Conservation (phyloP, 2,797 vertebrate genomes). For the Anabas testudineus region DNA sequence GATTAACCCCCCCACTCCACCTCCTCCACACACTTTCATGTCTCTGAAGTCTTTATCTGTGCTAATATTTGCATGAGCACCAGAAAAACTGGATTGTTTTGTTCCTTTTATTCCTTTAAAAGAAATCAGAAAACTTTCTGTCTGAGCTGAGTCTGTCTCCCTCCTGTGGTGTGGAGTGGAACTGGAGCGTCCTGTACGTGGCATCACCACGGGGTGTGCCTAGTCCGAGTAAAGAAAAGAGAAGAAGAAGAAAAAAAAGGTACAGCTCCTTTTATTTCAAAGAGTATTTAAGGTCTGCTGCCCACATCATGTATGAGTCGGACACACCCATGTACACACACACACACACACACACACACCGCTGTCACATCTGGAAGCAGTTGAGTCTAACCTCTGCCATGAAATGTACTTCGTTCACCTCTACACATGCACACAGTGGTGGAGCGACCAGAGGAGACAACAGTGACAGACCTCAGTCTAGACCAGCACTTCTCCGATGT, state of each 20-base stretch:
- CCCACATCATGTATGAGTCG: constrained; percentile 61
- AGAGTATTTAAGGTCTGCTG: constrained; percentile 57
- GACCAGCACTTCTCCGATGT: background rate
- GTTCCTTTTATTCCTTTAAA: background rate
- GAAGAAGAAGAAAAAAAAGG: constrained; percentile 5
- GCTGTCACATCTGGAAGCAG: constrained; percentile 78
- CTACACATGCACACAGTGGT: constrained; percentile 20
- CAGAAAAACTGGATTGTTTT: background rate
- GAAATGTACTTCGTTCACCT: constrained; percentile 62
- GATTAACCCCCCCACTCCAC: constrained; percentile 1
- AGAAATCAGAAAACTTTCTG: background rate
- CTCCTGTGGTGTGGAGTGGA: constrained; percentile 59
- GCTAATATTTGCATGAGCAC: constrained; percentile 24
- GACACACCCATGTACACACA: constrained; percentile 64
- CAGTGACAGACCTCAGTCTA: constrained; percentile 30
- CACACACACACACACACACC: constrained; percentile 48
- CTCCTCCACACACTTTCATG: constrained; percentile 8
- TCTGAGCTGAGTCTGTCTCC: constrained; percentile 51
- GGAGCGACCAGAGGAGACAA: constrained; percentile 1
- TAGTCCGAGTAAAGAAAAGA: constrained; percentile 9
- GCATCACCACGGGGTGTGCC: constrained; percentile 59
- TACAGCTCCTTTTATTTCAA: constrained; percentile 62
- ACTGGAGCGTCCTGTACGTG: constrained; percentile 56
- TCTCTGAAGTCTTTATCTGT: background rate
- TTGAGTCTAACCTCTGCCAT: constrained; percentile 57